A percentile compares a stretch with the other conserved stretches of the same genome.
These are phyloP conservation scores for Tyria jacobaeae DNA, from an alignment of 2,888 invertebrate genomes.

Conservation along the genomic window DNA sequence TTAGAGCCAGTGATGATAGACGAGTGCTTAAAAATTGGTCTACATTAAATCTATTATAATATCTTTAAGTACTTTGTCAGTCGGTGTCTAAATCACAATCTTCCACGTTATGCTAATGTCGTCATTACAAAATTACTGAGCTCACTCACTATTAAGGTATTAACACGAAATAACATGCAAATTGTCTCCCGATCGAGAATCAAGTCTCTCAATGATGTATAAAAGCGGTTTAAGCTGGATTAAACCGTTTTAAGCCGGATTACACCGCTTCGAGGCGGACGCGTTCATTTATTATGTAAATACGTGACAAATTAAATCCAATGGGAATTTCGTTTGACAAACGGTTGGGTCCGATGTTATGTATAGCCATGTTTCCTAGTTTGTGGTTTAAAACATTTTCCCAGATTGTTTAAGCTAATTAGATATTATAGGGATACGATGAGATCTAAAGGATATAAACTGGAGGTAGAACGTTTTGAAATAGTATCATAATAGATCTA, in stretches of 20 bases:
- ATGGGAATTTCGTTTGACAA: slow-evolving; percentile 83
- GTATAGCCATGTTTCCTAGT: slow-evolving; percentile 62
- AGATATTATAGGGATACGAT: neutral
- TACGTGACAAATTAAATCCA: slow-evolving; percentile 86
- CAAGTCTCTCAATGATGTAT: slow-evolving; percentile 85
- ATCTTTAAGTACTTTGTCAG: neutral
- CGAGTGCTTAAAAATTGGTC: neutral
- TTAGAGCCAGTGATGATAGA: neutral
- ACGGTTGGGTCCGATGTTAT: slow-evolving; percentile 70
- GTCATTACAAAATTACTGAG: slow-evolving; percentile 66
- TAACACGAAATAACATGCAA: slow-evolving; percentile 80
- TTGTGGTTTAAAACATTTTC: slow-evolving; percentile 44
- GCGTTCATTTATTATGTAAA: slow-evolving; percentile 86
- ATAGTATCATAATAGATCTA: no score
- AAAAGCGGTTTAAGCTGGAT: slow-evolving; percentile 79
- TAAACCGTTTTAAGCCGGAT: slow-evolving; percentile 75
- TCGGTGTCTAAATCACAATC: slow-evolving; percentile 1
- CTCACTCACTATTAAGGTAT: slow-evolving; percentile 75
- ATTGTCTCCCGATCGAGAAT: slow-evolving; percentile 82
- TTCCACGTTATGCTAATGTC: slow-evolving; percentile 58
- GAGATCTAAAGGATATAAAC: neutral
- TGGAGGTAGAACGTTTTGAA: neutral
- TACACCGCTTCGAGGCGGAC: slow-evolving; percentile 74
- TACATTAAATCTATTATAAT: neutral
- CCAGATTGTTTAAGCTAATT: neutral